These are phyloP conservation scores for Ephestia elutella DNA, from an alignment of 1,140 invertebrate genomes.

Conservation along the genomic window DNA sequence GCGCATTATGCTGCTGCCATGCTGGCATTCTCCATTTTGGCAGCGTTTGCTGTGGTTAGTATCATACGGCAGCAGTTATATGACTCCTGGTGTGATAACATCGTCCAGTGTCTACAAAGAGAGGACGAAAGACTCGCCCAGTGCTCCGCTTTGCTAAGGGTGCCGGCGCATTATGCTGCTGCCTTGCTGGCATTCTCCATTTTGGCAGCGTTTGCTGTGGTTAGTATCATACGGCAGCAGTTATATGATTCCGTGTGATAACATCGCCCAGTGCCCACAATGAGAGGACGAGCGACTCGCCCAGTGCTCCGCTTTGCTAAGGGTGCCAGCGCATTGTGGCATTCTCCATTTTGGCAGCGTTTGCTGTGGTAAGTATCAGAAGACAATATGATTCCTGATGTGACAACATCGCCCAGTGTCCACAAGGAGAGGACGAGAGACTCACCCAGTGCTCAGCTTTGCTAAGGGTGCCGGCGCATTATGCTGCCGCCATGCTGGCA, in stretches of 20 bases:
- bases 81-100: slow-evolving; percentile 92
- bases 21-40: slow-evolving; percentile 56
- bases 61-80: too few species aligned
- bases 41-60: slow-evolving; percentile 54
- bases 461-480: slow-evolving; percentile 82
- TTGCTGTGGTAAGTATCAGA: slow-evolving; percentile 56
- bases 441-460: slow-evolving; percentile 85
- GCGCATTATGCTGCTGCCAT: slow-evolving; percentile 79
- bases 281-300: slow-evolving; percentile 89
- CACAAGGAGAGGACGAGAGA: slow-evolving; percentile 90
- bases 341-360: slow-evolving; percentile 45
- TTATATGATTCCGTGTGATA: slow-evolving; percentile 92
- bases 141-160: slow-evolving; percentile 82
- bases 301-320: slow-evolving; percentile 84
- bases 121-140: slow-evolving; percentile 89
- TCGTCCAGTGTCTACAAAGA: slow-evolving; percentile 88
- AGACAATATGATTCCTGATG: slow-evolving; percentile 93
- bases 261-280: slow-evolving; percentile 87
- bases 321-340: slow-evolving; percentile 82
- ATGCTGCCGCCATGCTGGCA: slow-evolving; percentile 76
- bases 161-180: slow-evolving; percentile 82
- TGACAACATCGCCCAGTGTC: slow-evolving; percentile 88
- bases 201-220: slow-evolving; percentile 52
- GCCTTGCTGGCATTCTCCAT: slow-evolving; percentile 66
- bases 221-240: too few species aligned